These are phyloP conservation scores for Vipera ursinii DNA, from an alignment of 2,797 vertebrate species.

Conservation along the genomic window DNA sequence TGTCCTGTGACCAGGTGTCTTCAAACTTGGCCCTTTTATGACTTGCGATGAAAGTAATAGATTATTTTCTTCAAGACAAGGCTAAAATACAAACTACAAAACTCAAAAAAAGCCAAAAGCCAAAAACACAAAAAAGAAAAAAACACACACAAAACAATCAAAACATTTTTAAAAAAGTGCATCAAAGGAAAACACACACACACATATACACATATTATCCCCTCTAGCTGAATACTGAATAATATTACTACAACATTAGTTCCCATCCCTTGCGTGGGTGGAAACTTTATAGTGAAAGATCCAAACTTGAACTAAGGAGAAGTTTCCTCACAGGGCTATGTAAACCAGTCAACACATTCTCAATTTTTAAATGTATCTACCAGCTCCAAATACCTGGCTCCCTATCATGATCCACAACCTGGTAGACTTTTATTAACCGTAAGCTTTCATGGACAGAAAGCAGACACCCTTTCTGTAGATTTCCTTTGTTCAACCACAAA, in stretches of 20 bases:
- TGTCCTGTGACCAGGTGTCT: too few relatives aligned
- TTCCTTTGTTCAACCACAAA: not conserved
- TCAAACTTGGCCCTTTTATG: too few relatives aligned
- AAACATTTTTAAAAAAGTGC: too few relatives aligned
- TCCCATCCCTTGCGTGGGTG: not conserved
- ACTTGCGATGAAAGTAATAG: too few relatives aligned
- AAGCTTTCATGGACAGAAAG: not conserved
- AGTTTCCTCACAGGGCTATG: not conserved
- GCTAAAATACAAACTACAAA: too few relatives aligned
- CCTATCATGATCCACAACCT: not conserved
- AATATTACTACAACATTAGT: not conserved
- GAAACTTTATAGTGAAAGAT: not conserved
- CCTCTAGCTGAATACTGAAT: not conserved
- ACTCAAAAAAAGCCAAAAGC: too few relatives aligned
- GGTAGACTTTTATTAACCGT: not conserved
- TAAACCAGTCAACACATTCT: not conserved
- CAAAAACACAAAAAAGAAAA: too few relatives aligned
- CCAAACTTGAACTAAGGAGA: not conserved
- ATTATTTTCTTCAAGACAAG: too few relatives aligned
- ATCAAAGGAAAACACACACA: too few relatives aligned
- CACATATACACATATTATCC: too few relatives aligned
- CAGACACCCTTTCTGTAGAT: not conserved
- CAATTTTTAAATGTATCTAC: not conserved
- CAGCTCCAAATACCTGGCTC: not conserved
- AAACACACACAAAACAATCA: too few relatives aligned